Percentiles rank a stretch among this genome's conserved stretches.
Conservation (phyloP, 2,888 invertebrate genomes). For the Lithodes maja region DNA sequence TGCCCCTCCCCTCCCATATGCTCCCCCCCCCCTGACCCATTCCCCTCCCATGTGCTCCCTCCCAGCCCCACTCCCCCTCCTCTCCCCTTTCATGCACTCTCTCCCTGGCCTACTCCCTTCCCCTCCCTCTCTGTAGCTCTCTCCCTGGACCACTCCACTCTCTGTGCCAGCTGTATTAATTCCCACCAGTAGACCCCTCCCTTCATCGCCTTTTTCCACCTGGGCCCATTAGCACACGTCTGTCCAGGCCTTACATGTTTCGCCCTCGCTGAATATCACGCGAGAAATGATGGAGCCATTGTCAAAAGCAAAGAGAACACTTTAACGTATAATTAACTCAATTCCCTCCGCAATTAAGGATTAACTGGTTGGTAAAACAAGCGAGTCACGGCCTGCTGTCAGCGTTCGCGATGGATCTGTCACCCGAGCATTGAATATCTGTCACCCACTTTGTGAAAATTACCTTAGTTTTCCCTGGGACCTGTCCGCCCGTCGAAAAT, state of each 20-base stretch:
- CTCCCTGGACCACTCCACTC: neutral
- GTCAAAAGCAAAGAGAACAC: slow-evolving; percentile 41
- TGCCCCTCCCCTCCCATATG: neutral
- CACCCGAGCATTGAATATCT: slow-evolving; percentile 59
- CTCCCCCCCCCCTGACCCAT: neutral
- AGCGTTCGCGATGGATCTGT: slow-evolving; percentile 42
- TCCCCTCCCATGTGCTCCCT: neutral
- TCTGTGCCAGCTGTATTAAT: neutral
- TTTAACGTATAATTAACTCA: slow-evolving; percentile 58
- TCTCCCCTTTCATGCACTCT: neutral
- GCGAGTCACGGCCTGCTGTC: slow-evolving; percentile 58
- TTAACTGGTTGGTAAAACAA: slow-evolving; percentile 61
- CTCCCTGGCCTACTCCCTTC: neutral
- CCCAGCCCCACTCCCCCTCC: neutral
- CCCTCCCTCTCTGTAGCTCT: neutral
- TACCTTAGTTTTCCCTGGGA: slow-evolving; percentile 59
- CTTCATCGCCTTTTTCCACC: neutral
- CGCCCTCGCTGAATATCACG: slow-evolving; percentile 25
- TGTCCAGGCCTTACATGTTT: slow-evolving; percentile 5
- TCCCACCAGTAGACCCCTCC: neutral
- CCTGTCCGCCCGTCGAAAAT: slow-evolving; percentile 44
- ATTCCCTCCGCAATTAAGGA: slow-evolving; percentile 61
- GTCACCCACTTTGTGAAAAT: slow-evolving; percentile 50
- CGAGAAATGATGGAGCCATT: slow-evolving; percentile 43
- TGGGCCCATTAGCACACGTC: slow-evolving; percentile 24